Conservation (phyloP, 2,113 vertebrate species). For the Riparia riparia region DNA sequence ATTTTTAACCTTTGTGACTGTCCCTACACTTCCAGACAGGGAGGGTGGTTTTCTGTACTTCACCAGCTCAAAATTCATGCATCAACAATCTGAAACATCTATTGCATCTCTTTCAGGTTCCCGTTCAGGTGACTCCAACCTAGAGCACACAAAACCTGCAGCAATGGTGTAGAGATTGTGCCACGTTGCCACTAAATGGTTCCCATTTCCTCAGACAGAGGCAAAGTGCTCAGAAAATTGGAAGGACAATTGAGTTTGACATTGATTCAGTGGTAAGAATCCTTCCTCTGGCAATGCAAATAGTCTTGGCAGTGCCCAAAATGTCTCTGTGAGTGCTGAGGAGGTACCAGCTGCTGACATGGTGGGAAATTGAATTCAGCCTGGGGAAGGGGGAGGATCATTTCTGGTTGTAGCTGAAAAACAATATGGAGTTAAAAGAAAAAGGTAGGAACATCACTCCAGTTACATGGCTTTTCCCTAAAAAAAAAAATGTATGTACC, state of each 20-base stretch:
- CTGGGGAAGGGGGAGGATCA: background rate
- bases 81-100: background rate
- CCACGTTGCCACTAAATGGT: background rate
- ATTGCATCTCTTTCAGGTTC: background rate
- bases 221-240: background rate
- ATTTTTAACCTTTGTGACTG: background rate
- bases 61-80: background rate
- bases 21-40: background rate
- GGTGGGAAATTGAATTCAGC: slow-evolving; percentile 15
- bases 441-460: background rate
- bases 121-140: background rate
- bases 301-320: slow-evolving; percentile 35
- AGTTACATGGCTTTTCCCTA: background rate
- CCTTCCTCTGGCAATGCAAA: slow-evolving; percentile 3
- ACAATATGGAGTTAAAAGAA: background rate
- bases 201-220: background rate
- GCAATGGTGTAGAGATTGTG: background rate
- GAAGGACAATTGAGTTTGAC: slow-evolving; percentile 28
- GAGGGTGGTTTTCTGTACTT: background rate
- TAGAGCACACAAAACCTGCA: background rate
- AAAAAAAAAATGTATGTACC: background rate
- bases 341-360: slow-evolving; percentile 45
- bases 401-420: background rate
- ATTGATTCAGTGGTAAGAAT: slow-evolving; percentile 27
- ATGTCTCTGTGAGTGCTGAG: background rate